Evolutionary conservation across 2,113 vertebrate genomes (phyloP).

Genomic region (Sebastes schlegelii): DNA sequence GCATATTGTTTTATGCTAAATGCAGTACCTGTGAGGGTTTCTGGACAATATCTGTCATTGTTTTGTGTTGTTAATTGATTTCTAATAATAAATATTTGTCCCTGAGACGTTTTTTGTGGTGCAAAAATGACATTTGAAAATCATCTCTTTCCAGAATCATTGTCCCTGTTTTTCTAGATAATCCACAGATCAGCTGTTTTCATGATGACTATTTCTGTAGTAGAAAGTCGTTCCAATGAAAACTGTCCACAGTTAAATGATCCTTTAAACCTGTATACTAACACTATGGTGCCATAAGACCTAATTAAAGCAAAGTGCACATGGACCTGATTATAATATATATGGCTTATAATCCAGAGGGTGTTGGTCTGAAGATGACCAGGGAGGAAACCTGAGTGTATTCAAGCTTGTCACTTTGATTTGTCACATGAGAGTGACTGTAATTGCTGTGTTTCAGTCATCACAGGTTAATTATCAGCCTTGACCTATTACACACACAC

Average conservation of each 20-base stretch:
- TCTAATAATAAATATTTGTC: too few species aligned
- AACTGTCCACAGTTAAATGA: background rate
- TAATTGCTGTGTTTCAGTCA: constrained; percentile 79
- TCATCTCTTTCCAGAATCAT: background rate
- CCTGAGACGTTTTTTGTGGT: background rate
- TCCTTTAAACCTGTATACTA: background rate
- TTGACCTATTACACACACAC: constrained; percentile 56
- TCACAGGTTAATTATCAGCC: constrained; percentile 74
- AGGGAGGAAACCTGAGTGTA: constrained; percentile 31
- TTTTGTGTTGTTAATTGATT: too few species aligned
- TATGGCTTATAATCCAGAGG: constrained; percentile 1
- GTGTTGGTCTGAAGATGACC: constrained; percentile 41
- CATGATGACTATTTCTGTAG: background rate
- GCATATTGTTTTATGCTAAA: too few species aligned
- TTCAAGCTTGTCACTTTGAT: constrained; percentile 73
- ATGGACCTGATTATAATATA: constrained; percentile 34
- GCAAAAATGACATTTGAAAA: background rate
- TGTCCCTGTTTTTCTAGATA: background rate
- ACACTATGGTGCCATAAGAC: background rate
- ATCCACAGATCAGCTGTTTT: background rate
- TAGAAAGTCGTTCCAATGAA: background rate
- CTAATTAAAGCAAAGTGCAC: constrained; percentile 1
- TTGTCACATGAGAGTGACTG: constrained; percentile 76
- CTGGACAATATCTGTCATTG: too few species aligned
- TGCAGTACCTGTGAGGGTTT: too few species aligned